A percentile compares a stretch with the other conserved stretches of the same genome.
These are phyloP conservation scores for Doryteuthis pealeii DNA, from an alignment of 1,140 invertebrate species.

Conservation along the genomic window DNA sequence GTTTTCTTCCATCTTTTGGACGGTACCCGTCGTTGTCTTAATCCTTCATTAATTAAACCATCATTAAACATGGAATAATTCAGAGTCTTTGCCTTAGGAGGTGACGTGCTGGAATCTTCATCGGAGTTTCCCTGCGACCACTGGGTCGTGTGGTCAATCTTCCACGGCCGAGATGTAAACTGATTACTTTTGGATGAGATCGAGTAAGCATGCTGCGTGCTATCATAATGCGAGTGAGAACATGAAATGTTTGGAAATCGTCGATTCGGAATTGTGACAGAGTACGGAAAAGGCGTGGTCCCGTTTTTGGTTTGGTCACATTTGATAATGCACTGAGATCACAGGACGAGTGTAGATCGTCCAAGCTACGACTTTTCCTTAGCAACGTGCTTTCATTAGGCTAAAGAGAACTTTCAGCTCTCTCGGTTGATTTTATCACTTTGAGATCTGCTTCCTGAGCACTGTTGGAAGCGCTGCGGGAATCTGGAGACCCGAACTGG, in stretches of 20 bases:
- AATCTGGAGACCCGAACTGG: neutral
- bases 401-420: neutral
- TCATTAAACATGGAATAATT: neutral
- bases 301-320: neutral
- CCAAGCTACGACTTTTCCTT: neutral
- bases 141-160: neutral
- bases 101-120: neutral
- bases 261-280: neutral
- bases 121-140: neutral
- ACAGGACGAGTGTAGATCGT: neutral
- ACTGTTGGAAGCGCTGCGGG: neutral
- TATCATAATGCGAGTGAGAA: neutral
- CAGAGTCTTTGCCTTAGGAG: neutral
- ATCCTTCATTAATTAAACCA: neutral
- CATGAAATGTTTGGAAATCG: too few relatives aligned
- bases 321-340: neutral
- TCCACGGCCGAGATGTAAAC: neutral
- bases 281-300: neutral
- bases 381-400: neutral
- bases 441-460: neutral
- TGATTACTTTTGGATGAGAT: too few relatives aligned
- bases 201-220: too few relatives aligned
- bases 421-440: neutral
- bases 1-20: neutral
- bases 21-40: neutral